phyloP scores from a whole-genome alignment of 2,888 invertebrate species.

The Branchellion lobata region DNA sequence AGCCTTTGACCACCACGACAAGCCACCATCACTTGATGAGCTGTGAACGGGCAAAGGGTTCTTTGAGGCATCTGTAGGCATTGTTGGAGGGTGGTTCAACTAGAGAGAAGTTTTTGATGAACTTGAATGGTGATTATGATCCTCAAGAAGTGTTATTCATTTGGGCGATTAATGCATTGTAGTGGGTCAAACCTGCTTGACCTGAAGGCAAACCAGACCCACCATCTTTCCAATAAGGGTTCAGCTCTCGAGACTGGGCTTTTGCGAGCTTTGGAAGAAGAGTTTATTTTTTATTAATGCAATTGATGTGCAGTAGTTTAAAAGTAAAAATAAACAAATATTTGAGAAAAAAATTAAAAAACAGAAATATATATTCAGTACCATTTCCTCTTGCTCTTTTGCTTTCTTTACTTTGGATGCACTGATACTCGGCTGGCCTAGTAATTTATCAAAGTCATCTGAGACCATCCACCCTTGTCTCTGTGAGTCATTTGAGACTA shows the following conservation, averaged over 20 bases:
- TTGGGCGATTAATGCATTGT: no score
- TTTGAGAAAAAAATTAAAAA: no score
- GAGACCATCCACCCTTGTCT: constrained; percentile 10
- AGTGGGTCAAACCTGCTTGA: constrained; percentile 42
- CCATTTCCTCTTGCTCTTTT: constrained; percentile 1
- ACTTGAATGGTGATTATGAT: no score
- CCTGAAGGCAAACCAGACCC: constrained; percentile 76
- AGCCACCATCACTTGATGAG: constrained; percentile 65
- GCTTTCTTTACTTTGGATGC: background rate
- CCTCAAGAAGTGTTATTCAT: no score
- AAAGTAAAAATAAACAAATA: no score
- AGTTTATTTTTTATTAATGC: background rate
- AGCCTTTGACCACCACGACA: constrained; percentile 66
- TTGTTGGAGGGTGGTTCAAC: no score
- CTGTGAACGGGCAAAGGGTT: no score
- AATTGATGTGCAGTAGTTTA: no score
- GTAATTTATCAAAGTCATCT: background rate
- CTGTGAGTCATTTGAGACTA: background rate
- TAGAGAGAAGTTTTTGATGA: no score
- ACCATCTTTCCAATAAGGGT: constrained; percentile 88
- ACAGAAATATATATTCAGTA: background rate
- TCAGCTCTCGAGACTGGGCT: constrained; percentile 73
- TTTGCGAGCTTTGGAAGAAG: background rate
- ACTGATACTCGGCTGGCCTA: background rate
- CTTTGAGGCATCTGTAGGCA: background rate